Evolutionary conservation across 1,140 invertebrate genomes (phyloP).

Genomic region (Mercenaria mercenaria): DNA sequence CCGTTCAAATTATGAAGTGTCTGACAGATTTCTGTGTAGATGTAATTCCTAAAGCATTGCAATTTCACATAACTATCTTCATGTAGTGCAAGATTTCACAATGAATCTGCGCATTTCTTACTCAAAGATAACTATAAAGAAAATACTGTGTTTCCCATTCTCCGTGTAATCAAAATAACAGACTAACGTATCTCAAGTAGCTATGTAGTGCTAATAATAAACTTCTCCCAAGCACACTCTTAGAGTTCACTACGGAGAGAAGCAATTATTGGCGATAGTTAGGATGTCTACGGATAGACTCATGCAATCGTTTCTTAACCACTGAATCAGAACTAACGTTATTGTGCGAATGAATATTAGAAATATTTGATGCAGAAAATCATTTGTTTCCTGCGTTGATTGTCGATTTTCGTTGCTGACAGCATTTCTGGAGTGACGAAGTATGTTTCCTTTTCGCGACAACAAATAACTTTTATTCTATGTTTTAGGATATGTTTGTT

Average conservation of each 20-base stretch:
- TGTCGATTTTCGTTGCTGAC: not conserved
- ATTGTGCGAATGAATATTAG: slow-evolving; percentile 10
- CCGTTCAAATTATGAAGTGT: not conserved
- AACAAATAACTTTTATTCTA: too few species aligned
- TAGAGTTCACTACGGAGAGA: not conserved
- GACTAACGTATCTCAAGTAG: not conserved
- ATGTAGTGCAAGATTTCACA: not conserved
- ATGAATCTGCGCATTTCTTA: not conserved
- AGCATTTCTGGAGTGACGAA: too few species aligned
- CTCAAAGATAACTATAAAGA: not conserved
- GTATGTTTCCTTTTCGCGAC: too few species aligned
- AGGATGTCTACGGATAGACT: not conserved
- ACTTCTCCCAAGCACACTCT: not conserved
- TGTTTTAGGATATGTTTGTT: too few species aligned
- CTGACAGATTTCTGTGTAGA: too few species aligned
- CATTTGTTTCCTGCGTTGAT: not conserved
- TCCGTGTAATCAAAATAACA: not conserved
- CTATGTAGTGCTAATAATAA: slow-evolving; percentile 1
- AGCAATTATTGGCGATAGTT: not conserved
- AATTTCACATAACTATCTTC: not conserved
- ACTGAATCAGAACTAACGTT: not conserved
- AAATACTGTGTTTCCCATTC: not conserved
- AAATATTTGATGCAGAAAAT: slow-evolving; percentile 5
- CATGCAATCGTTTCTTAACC: not conserved
- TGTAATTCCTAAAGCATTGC: too few species aligned